Evolutionary conservation across 2,113 vertebrate genomes (phyloP), one percentile per base, ranked within the genome.

Genomic region (Puffinus mauretanicus): DNA sequence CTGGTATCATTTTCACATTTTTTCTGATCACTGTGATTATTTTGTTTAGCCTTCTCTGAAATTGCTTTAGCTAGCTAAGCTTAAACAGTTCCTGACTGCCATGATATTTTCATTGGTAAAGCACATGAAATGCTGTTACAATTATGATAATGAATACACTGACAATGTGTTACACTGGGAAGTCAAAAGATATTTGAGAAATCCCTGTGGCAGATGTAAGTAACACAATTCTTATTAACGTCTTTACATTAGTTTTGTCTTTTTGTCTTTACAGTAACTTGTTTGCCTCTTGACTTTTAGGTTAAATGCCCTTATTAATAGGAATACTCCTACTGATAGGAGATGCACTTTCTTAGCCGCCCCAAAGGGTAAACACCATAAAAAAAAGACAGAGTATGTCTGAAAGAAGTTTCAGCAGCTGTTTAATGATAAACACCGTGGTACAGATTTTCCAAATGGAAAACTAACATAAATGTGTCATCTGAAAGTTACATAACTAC

Each of bases 351-450:
- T 79, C 22, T 75, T 49, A 73, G 10, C 9, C 6, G 13, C 14
- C 4, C 6, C 25, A 22, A 77, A 70, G 22, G 42, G 32, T 55
- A 69, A 93, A 64, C 8, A 77, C 7, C 14, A 34, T 12, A 55
- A 67, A 76, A 46, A 64, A 9, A 30, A 17, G 40, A 40, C 40
- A 49, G 5, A 80, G 2, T 22, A 21, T 24, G 12, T 47, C 29
- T 78, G 47, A 84, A 86, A 89, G 25, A 70, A 73, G 16, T 42
- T 83, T 71, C 38, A 81, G 20, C 22, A 66, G 6, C 38, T 72
- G 32, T 24, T 16, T 77, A 52, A 77, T 51, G 38, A 79, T 1
- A 79, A 24, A 69, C 5, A 71, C 5, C 1, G 0, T 0, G 0
- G 34, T 46, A 93, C 25, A 73, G 27, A 62, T 73, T 84, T 86